Evolutionary conservation across 2,113 vertebrate species (phyloP).

Genomic region (Podilymbus podiceps): DNA sequence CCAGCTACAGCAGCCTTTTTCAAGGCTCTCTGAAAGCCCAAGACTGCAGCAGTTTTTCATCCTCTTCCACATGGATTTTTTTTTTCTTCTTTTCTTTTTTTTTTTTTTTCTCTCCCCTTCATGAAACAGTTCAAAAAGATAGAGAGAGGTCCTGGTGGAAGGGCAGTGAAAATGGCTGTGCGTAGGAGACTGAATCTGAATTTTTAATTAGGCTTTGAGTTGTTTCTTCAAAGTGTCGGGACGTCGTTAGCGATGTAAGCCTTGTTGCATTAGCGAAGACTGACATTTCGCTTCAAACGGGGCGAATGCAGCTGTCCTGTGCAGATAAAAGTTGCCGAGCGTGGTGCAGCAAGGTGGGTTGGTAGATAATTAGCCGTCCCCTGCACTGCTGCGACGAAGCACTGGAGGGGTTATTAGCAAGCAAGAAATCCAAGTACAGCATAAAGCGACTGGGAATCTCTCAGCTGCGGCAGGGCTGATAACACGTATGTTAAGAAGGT

Average conservation of each 20-base stretch:
- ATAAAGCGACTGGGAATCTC: constrained; percentile 33
- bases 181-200: constrained; percentile 75
- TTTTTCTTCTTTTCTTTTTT: neutral
- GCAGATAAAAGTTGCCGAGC: constrained; percentile 77
- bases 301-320: constrained; percentile 70
- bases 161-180: constrained; percentile 42
- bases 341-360: constrained; percentile 74
- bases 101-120: neutral
- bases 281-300: constrained; percentile 77
- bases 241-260: constrained; percentile 72
- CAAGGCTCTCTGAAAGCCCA: constrained; percentile 47
- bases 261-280: constrained; percentile 64
- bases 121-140: constrained; percentile 38
- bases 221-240: constrained; percentile 78
- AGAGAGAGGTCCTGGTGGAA: constrained; percentile 57
- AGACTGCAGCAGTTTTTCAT: constrained; percentile 48
- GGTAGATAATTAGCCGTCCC: constrained; percentile 77
- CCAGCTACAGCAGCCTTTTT: constrained; percentile 57
- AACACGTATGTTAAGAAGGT: neutral
- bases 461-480: constrained; percentile 67
- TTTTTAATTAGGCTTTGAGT: constrained; percentile 87
- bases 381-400: constrained; percentile 34
- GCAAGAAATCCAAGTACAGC: constrained; percentile 50
- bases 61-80: constrained; percentile 26
- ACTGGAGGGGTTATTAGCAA: constrained; percentile 51